These are phyloP conservation scores for chimpanzee (Pan troglodytes) DNA, from an alignment of 2,113 vertebrate species.

Conservation along the genomic window NHGRI_mPanTro3-v2.1_pri NC_072410.2:64818501-64819000, in stretches of 20 bases:
- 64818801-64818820: background rate
- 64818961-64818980: background rate
- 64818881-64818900: background rate
- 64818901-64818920: background rate
- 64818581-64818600: background rate
- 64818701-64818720: background rate
- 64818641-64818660: background rate
- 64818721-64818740: background rate
- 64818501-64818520: background rate
- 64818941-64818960: conserved; percentile 21
- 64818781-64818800: background rate
- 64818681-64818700: background rate
- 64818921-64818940: background rate
- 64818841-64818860: background rate
- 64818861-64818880: background rate
- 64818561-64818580: background rate
- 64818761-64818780: background rate
- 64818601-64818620: background rate
- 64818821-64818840: background rate
- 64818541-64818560: background rate
- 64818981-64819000: background rate
- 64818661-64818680: background rate
- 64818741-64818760: background rate
- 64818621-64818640: background rate
- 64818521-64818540: background rate